These are phyloP conservation scores for Phyllostomus hastatus DNA, from an alignment of 2,113 vertebrate species.

Conservation along the genomic window DNA sequence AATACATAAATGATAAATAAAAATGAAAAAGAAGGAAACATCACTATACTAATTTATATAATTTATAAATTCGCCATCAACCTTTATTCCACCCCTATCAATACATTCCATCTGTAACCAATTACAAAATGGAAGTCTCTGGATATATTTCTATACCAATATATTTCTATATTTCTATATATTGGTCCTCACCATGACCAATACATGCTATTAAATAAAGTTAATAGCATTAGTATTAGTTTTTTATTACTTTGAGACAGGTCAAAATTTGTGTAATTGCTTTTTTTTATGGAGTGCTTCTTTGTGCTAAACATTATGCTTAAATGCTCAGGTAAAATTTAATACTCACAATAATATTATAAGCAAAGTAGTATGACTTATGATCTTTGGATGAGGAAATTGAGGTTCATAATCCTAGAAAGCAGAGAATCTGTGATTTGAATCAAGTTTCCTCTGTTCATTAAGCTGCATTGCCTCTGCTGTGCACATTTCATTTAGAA, in stretches of 20 bases:
- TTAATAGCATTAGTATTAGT: background rate
- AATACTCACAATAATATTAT: background rate
- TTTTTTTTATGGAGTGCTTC: background rate
- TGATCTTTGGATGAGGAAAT: background rate
- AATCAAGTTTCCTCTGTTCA: background rate
- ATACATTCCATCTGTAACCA: background rate
- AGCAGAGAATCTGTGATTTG: background rate
- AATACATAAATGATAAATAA: background rate
- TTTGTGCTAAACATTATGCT: background rate
- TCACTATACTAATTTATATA: background rate
- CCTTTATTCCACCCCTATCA: background rate
- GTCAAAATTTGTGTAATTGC: background rate
- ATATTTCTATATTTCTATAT: background rate
- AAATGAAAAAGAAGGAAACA: background rate
- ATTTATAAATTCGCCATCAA: slow-evolving; percentile 12
- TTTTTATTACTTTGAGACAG: background rate
- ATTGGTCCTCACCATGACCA: background rate
- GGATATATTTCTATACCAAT: background rate
- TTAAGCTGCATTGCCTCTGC: background rate
- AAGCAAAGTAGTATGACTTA: background rate
- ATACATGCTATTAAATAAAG: background rate
- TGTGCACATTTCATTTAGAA: background rate
- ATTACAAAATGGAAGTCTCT: background rate
- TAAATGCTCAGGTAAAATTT: background rate
- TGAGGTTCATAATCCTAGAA: background rate